Base-by-base conservation (phyloP, 2,113 vertebrate genomes). In the Sterrhoptilus dennistouni region DNA sequence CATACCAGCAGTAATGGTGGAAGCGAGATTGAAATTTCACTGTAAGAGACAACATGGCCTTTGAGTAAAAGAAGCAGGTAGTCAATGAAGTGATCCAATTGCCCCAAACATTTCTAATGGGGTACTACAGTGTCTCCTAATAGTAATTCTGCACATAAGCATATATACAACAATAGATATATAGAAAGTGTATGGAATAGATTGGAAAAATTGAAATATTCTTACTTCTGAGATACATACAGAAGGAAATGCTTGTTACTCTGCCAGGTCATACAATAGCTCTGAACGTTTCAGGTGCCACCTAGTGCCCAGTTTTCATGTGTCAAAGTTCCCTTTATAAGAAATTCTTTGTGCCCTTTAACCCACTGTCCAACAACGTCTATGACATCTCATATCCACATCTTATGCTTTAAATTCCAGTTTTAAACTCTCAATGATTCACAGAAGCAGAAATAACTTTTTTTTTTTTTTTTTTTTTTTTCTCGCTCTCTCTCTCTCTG, bases 251-350 rank as follows among this genome's bases (percentile, higher is more conserved):
- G 1, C 45, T 71, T 47, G 18, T 36, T 44, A 20, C 18, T 82
- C 38, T 80, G 25, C 5, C 28, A 77, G n/a, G 18, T 60, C 44
- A 61, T 47, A 11, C 12, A 52, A 64, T 13, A 56, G 28, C 64
- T 92, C 33, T 81, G 47, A 84, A 78, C 35, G 47, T 90, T 93
- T 80, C 89, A 93, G 54, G 11, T 93, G 80, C 47, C 83, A 87
- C 17, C 80, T 93, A 95, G 71, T 87, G 68, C 59, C 56, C 52
- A 44, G 40, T 52, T 89, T 60, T 63, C 38, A 25, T 6, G 36
- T 21, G 19, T 25, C 12, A 1, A 72, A 47, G 33, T 36, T 60
- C 36, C 16, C 18, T 70, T 80, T 52, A 27, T 5, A 15, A 70
- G n/a, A 79, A 90, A 76, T 63, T 47, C 19, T 79, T 68, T 40